Conservation (phyloP, 2,113 vertebrate species). For the Morone saxatilis region DNA sequence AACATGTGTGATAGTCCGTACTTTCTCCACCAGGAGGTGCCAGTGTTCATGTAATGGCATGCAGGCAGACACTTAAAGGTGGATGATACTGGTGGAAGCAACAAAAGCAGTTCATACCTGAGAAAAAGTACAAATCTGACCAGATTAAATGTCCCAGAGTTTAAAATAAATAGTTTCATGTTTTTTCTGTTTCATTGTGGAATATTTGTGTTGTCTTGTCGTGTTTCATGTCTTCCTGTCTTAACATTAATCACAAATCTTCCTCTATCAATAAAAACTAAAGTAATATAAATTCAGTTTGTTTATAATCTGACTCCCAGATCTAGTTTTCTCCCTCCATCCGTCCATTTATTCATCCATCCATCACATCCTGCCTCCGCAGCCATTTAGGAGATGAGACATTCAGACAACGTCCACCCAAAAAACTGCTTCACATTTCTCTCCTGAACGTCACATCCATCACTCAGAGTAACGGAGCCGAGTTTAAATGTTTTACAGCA, state of each 20-base stretch:
- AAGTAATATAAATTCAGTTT: background rate
- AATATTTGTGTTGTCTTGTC: too few relatives aligned
- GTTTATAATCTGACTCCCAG: background rate
- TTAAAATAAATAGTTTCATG: background rate
- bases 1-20: rapidly evolving
- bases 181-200: too few relatives aligned
- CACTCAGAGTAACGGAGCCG: background rate
- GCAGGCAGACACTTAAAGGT: background rate
- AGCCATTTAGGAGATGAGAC: conserved; percentile 23
- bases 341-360: background rate
- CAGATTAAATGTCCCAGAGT: background rate
- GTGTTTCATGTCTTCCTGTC: too few relatives aligned
- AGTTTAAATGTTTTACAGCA: background rate
- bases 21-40: conserved; percentile 71
- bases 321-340: conserved; percentile 8
- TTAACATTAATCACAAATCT: too few relatives aligned
- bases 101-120: background rate
- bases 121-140: background rate
- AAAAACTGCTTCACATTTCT: background rate
- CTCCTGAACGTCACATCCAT: background rate
- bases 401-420: conserved; percentile 11
- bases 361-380: conserved; percentile 10
- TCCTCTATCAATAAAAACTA: background rate
- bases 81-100: background rate
- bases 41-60: conserved; percentile 51